Base-by-base conservation (phyloP, 2,113 vertebrate species). In the Sinocyclocheilus anshuiensis region DNA sequence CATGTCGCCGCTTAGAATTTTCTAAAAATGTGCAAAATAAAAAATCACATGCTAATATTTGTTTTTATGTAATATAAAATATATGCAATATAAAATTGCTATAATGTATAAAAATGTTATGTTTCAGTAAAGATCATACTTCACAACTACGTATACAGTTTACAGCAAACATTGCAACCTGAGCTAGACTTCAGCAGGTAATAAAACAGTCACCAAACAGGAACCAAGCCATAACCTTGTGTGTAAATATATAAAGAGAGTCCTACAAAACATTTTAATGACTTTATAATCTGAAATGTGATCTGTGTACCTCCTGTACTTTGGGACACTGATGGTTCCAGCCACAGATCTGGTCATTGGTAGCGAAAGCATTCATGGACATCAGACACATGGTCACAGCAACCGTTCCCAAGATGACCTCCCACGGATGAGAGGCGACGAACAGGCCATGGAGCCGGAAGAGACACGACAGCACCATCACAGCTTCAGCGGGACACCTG, bases 291-390 rank as follows among this genome's bases (percentile, higher is more conserved):
- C 24, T 61, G 59, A 67, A 1, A 16, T 33, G 26, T 1, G 69
- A 71, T 22, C 9, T 0, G 82, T 92, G 89, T 92, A 98, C 97
- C 95, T 98, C 97, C 89, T 98, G 96, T 75, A 95, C 93, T 93
- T 97, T 98, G 10, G 96, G 97, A 88, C 97, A 99, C 77, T 96
- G 95, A n/a, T 96, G 96, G 93, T 97, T 98, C 97, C 97, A 99
- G 84, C 96, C 96, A 86, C 97, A 98, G 90, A 99, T 96, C 90
- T 97, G 97, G 90, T 96, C 94, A 10, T 96, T 97, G 12, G 96
- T 95, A 4, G 96, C 96, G 86, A 99, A 97, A 96, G 97, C 97
- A 90, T 98, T 98, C 97, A 97, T 98, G 83, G 97, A 99, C 96
- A 97, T 96, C 96, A 98, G 96, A 78, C 97, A 99, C 93, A 99